Percentiles rank a stretch among this genome's conserved stretches.
These are phyloP conservation scores for Gila robusta DNA, from an alignment of 2,797 vertebrate genomes.

Conservation along the genomic window DNA sequence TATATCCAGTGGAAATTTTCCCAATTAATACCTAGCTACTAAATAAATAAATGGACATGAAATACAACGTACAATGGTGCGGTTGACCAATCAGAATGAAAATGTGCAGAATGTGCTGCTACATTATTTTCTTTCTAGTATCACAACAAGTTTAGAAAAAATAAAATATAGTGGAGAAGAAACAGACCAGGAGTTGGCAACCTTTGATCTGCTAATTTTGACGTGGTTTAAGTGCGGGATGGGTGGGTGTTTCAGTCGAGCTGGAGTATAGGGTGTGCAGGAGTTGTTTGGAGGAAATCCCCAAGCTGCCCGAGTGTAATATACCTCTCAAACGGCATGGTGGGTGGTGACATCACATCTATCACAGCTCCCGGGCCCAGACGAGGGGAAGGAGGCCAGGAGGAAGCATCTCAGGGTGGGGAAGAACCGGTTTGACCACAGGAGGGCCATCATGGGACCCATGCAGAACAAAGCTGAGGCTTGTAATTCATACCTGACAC, in stretches of 20 bases:
- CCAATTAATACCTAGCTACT: neutral
- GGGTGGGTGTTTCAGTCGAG: constrained; percentile 22
- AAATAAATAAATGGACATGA: neutral
- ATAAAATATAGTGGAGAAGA: neutral
- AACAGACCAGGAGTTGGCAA: constrained; percentile 23
- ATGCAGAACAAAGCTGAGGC: constrained; percentile 45
- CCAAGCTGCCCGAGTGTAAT: constrained; percentile 57
- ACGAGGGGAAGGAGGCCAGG: constrained; percentile 40
- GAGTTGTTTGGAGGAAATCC: constrained; percentile 62
- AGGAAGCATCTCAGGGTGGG: constrained; percentile 51
- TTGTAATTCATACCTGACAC: constrained; percentile 60
- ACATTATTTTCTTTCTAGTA: neutral
- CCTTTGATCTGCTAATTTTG: constrained; percentile 54
- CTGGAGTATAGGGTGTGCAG: neutral
- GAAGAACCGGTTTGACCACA: constrained; percentile 47
- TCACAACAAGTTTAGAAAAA: constrained; percentile 14
- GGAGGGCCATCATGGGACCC: constrained; percentile 48
- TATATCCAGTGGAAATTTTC: neutral
- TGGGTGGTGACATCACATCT: constrained; percentile 70
- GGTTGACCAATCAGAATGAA: neutral
- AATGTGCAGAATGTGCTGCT: neutral
- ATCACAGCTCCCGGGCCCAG: constrained; percentile 57
- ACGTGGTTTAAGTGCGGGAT: constrained; percentile 22
- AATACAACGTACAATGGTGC: neutral
- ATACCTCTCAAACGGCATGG: constrained; percentile 60